A percentile compares a stretch with the other conserved stretches of the same genome.
Evolutionary conservation across 2,888 invertebrate genomes (phyloP).

Genomic region (Hermaeophaga mercurialis): DNA sequence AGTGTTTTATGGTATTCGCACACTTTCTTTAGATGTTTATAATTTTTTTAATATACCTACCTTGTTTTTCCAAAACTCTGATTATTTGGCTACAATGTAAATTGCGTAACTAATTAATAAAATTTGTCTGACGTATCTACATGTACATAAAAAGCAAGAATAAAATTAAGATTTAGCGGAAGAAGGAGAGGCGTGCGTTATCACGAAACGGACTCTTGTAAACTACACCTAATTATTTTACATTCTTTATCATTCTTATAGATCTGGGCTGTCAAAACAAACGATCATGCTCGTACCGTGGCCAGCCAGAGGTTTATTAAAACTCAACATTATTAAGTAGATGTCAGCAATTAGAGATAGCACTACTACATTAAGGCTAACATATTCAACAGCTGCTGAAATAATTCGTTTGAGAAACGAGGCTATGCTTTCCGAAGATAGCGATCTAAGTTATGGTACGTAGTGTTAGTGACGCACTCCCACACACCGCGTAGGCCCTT

Average conservation of each 20-base stretch:
- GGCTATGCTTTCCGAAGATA: constrained; percentile 55
- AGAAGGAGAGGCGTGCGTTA: constrained; percentile 26
- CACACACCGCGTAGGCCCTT: constrained; percentile 55
- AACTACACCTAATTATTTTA: constrained; percentile 30
- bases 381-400: constrained; percentile 56
- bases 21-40: too few species aligned
- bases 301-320: constrained; percentile 41
- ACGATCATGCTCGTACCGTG: constrained; percentile 44
- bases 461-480: constrained; percentile 55
- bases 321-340: constrained; percentile 52
- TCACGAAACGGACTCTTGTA: constrained; percentile 17
- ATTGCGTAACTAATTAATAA: neutral
- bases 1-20: too few species aligned
- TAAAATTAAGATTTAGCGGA: constrained; percentile 25
- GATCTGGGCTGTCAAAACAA: constrained; percentile 52
- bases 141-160: constrained; percentile 5
- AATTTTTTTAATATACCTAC: too few species aligned
- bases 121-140: neutral
- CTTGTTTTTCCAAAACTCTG: too few species aligned
- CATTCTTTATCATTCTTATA: constrained; percentile 26
- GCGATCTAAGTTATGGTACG: constrained; percentile 56
- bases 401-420: constrained; percentile 54
- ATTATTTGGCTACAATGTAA: too few species aligned
- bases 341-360: constrained; percentile 51
- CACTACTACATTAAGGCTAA: constrained; percentile 49